phyloP scores from a whole-genome alignment of 2,113 vertebrate genomes.

The Scomber scombrus region DNA sequence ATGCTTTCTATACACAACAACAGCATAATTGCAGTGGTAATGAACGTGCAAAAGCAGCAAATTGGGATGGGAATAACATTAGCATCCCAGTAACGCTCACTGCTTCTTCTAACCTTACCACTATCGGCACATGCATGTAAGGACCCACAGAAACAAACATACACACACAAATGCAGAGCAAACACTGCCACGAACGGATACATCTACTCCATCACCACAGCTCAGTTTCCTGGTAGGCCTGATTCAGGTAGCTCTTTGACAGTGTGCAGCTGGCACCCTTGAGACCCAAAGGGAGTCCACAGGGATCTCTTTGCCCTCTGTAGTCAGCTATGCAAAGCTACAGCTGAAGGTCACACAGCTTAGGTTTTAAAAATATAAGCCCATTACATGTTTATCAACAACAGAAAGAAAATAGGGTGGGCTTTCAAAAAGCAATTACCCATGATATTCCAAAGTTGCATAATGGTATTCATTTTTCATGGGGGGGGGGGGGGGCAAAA shows the following conservation, averaged over 20 bases:
- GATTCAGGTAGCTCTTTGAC: constrained; percentile 30
- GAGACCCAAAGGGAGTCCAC: constrained; percentile 40
- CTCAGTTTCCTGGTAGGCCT: constrained; percentile 40
- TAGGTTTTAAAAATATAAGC: constrained; percentile 45
- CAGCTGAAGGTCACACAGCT: constrained; percentile 61
- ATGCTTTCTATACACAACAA: constrained; percentile 78
- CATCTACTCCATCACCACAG: constrained; percentile 43
- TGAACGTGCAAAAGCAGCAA: constrained; percentile 82
- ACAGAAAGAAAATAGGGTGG: constrained; percentile 52
- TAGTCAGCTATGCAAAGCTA: constrained; percentile 49
- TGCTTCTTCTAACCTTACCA: constrained; percentile 43
- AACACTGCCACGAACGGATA: constrained; percentile 21
- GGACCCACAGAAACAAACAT: constrained; percentile 9
- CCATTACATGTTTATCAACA: constrained; percentile 71
- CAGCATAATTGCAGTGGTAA: constrained; percentile 84
- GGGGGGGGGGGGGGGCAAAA: constrained; percentile 27
- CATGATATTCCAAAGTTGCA: constrained; percentile 65
- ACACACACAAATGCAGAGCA: constrained; percentile 11
- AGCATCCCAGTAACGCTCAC: constrained; percentile 61
- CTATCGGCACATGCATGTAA: constrained; percentile 45
- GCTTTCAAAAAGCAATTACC: constrained; percentile 74
- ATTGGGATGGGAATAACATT: constrained; percentile 80
- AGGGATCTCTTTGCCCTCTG: constrained; percentile 52
- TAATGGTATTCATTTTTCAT: constrained; percentile 63
- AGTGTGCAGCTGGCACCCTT: constrained; percentile 43